Base-by-base conservation (phyloP, 2,888 invertebrate genomes). In the Eulithis testata region DNA sequence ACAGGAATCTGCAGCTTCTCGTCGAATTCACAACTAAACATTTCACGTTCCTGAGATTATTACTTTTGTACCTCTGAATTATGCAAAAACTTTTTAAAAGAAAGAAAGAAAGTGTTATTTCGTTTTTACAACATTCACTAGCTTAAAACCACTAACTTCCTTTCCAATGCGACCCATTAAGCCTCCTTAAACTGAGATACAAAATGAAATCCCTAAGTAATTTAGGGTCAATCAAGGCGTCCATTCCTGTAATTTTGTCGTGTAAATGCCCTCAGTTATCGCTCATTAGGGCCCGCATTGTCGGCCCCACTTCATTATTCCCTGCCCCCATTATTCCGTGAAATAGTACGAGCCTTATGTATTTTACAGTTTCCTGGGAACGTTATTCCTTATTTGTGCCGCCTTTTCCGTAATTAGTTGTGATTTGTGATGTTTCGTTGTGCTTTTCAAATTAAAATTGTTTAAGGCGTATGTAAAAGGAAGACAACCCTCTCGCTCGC, bases 261-360 rank as follows among this genome's bases (percentile, higher is more conserved):
- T 66, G 69, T 69, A 66, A 71, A 69, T 75, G 75, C 71, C 75
- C 70, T 69, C 75, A 63, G 77, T 81, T 79, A 82, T 78, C 72
- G 76, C 78, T 82, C 79, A 81, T 81, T 80, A 81, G 77, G 62
- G 72, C 74, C 71, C 74, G 75, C 76, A 78, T 81, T 77, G 77
- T 76, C 75, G 75, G 70, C 55, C 65, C 69, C 75, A 75, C 76
- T 76, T 77, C 79, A 78, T 79, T 80, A 80, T 75, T 72, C 76
- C 72, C 65, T 63, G 66, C 68, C 69, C 65, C 69, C 62, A 73
- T 73, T 73, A 66, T 63, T 59, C 65, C 51, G 63, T 69, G 61
- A 70, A 72, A 70, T 70, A 72, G 68, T 66, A 68, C 31, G 55
- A 57, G 57, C 67, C 58, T 57, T 55, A 62, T 62, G 59, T 68